Conservation (phyloP, 2,888 invertebrate species). For the Athalia rosae region DNA sequence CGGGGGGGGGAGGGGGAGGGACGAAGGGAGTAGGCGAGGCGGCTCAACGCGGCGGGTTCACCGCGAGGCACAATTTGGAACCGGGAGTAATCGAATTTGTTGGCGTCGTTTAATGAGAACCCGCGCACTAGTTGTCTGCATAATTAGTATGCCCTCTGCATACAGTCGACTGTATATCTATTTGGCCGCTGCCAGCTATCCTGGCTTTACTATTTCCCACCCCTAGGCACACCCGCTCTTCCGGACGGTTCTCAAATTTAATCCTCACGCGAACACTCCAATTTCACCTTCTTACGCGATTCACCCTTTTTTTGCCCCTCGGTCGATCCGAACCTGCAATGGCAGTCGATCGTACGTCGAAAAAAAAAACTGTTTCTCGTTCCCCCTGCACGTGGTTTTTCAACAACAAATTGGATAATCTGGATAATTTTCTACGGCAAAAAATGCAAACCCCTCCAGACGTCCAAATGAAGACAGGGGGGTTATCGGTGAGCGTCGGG, state of each 20-base stretch:
- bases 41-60: conserved; percentile 54
- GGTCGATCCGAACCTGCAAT: too few relatives aligned
- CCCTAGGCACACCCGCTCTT: conserved; percentile 5
- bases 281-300: neutral
- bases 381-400: too few relatives aligned
- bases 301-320: neutral
- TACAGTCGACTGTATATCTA: conserved; percentile 36
- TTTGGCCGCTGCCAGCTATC: conserved; percentile 28
- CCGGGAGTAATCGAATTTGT: conserved; percentile 73
- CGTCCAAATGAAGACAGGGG: too few relatives aligned
- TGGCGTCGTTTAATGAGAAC: conserved; percentile 72
- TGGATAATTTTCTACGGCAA: too few relatives aligned
- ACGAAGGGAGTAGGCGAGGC: too few relatives aligned
- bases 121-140: conserved; percentile 70
- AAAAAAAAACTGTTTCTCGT: too few relatives aligned
- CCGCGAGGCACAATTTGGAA: conserved; percentile 69
- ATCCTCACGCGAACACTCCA: neutral
- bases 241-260: conserved; percentile 37
- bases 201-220: neutral
- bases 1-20: neutral
- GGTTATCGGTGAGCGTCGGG: too few relatives aligned
- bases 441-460: too few relatives aligned
- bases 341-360: too few relatives aligned
- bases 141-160: conserved; percentile 68
- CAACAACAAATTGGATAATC: too few relatives aligned